Conservation (phyloP, 2,113 vertebrate genomes). For the Parotia lawesii region DNA sequence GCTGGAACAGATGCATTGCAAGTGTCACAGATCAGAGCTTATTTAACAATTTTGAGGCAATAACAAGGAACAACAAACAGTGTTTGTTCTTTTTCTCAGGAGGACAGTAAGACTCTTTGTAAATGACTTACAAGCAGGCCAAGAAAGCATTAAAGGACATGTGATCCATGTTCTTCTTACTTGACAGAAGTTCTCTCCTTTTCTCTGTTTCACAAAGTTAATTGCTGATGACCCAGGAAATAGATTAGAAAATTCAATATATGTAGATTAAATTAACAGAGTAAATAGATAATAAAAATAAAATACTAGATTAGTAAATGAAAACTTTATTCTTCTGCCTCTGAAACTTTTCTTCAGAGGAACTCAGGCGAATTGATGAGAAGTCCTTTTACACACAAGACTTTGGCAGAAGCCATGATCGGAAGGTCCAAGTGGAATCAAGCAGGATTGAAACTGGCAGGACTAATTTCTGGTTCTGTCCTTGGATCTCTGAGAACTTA, state of each 20-base stretch:
- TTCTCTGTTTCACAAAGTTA: neutral
- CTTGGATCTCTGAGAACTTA: neutral
- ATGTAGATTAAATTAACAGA: neutral
- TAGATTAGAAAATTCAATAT: neutral
- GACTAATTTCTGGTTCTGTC: neutral
- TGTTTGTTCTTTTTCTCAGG: neutral
- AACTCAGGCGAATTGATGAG: neutral
- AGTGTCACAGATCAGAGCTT: neutral
- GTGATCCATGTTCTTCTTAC: neutral
- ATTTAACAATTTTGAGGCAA: neutral
- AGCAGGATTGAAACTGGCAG: neutral
- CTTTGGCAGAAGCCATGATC: neutral
- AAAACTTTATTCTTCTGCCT: neutral
- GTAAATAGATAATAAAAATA: neutral
- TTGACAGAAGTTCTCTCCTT: neutral
- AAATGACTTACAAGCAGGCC: neutral
- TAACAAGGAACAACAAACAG: neutral
- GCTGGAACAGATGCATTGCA: neutral
- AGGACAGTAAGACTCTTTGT: neutral
- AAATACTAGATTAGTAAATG: neutral
- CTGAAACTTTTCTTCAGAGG: neutral
- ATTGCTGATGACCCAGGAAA: neutral
- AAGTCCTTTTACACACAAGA: neutral
- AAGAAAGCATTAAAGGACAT: neutral
- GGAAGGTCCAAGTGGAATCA: neutral